Evolutionary conservation across 2,797 vertebrate species (phyloP).

Genomic region (Etheostoma perlongum): DNA sequence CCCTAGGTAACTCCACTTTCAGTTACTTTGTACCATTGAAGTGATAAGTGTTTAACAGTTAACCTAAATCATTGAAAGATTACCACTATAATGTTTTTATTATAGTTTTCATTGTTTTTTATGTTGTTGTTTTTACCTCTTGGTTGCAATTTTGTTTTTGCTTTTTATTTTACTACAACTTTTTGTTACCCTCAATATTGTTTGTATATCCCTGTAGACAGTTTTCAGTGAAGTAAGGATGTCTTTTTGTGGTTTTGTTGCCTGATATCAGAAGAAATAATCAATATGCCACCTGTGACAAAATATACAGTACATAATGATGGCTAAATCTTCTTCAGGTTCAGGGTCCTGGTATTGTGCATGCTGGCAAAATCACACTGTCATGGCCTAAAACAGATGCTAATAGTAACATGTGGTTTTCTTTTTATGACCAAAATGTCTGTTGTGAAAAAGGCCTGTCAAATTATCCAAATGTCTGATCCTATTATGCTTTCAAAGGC

Average conservation of each 20-base stretch:
- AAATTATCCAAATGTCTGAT: no score
- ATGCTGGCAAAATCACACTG: no score
- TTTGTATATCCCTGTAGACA: not conserved
- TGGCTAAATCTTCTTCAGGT: not conserved
- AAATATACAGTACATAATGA: not conserved
- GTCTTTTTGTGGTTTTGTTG: slow-evolving; percentile 33
- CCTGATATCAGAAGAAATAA: slow-evolving; percentile 18
- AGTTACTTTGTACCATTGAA: not conserved
- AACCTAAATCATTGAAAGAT: not conserved
- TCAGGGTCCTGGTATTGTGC: not conserved
- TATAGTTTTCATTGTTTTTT: not conserved
- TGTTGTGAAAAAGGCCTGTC: no score
- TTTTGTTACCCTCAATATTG: not conserved
- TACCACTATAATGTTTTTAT: not conserved
- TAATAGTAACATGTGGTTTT: not conserved
- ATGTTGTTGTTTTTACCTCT: not conserved
- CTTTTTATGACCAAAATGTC: no score
- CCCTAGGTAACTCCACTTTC: not conserved
- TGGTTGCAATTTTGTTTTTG: not conserved
- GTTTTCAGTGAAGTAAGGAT: not conserved
- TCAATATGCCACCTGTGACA: not conserved
- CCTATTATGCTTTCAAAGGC: no score
- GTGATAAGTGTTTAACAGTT: not conserved
- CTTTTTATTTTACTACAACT: not conserved
- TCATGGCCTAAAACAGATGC: not conserved